Conservation (phyloP, 2,888 invertebrate species). For the Tineola bisselliella region DNA sequence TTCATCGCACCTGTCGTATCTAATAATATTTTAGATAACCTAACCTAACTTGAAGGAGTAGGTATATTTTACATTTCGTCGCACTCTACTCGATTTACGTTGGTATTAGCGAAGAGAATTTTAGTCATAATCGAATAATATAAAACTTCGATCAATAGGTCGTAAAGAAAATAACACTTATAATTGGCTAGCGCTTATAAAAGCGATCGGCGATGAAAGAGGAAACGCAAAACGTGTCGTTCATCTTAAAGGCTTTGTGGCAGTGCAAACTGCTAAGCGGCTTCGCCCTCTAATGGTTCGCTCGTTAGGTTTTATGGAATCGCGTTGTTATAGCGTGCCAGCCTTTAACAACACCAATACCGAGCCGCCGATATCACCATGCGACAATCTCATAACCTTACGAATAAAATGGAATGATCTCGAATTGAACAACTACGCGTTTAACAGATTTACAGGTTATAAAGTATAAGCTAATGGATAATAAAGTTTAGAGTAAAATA, state of each 20-base stretch:
- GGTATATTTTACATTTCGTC: no score
- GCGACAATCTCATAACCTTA: conserved; percentile 12
- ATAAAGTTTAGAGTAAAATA: not conserved
- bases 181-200: not conserved
- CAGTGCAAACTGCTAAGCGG: conserved; percentile 16
- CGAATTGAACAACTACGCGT: not conserved
- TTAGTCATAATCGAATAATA: not conserved
- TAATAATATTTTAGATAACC: not conserved
- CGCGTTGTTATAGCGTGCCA: conserved; percentile 13
- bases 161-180: not conserved
- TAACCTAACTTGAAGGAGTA: not conserved
- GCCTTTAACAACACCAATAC: conserved; percentile 11
- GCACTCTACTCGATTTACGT: no score
- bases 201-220: not conserved
- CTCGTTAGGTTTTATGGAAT: conserved; percentile 20
- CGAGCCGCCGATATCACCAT: conserved; percentile 12
- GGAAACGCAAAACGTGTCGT: conserved; percentile 12
- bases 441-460: conserved; percentile 9
- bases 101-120: not conserved
- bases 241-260: conserved; percentile 16
- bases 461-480: conserved; percentile 5
- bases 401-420: conserved; percentile 11
- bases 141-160: not conserved
- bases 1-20: not conserved
- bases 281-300: conserved; percentile 14